Evolutionary conservation across 2,888 invertebrate genomes (phyloP).

Genomic region (Cheilosia variabilis): DNA sequence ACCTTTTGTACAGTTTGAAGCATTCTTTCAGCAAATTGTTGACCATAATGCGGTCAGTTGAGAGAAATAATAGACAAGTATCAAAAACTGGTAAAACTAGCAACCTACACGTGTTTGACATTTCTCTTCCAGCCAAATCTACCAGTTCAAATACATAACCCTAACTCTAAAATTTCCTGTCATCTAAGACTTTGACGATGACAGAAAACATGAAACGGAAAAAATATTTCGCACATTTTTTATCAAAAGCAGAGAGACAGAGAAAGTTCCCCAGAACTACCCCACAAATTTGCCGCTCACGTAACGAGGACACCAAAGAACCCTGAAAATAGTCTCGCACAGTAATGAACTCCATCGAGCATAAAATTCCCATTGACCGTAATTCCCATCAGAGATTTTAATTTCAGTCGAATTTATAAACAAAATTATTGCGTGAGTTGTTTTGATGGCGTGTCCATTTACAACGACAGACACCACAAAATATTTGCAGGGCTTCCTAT

Average conservation of each 20-base stretch:
- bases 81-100: too few relatives aligned
- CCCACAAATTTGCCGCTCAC: not conserved
- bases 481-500: slow-evolving; percentile 44
- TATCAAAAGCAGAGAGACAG: not conserved
- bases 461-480: slow-evolving; percentile 53
- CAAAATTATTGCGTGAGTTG: slow-evolving; percentile 67
- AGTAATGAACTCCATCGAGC: slow-evolving; percentile 58
- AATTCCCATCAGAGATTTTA: slow-evolving; percentile 71
- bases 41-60: too few relatives aligned
- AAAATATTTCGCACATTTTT: too few relatives aligned
- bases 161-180: too few relatives aligned
- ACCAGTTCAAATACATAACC: too few relatives aligned
- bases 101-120: too few relatives aligned
- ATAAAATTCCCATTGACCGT: slow-evolving; percentile 63
- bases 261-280: not conserved
- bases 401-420: slow-evolving; percentile 69
- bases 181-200: too few relatives aligned
- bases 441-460: slow-evolving; percentile 67
- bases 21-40: too few relatives aligned
- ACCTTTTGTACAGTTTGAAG: too few relatives aligned
- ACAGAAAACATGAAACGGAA: too few relatives aligned
- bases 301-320: not conserved
- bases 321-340: slow-evolving; percentile 6
- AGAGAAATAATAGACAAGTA: too few relatives aligned
- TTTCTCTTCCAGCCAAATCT: too few relatives aligned